Percentiles rank a stretch among this genome's conserved stretches.
phyloP scores from a whole-genome alignment of 2,797 vertebrate species.

The Microctenopoma stevenorrisi region DNA sequence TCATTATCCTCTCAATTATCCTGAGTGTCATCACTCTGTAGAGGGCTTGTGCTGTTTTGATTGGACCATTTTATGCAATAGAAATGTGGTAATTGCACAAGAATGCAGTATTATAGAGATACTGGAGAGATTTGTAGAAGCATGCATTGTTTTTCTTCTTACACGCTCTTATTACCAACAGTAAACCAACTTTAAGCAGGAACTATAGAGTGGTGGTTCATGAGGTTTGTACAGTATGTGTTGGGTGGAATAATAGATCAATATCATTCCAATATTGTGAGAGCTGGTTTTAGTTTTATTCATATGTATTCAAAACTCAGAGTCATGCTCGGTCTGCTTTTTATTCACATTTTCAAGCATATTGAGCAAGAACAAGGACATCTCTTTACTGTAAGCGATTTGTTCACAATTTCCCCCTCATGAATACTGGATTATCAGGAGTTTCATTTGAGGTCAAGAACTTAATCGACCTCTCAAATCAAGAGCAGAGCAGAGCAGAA shows the following conservation, averaged over 20 bases:
- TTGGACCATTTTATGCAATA: constrained; percentile 3
- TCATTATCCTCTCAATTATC: constrained; percentile 22
- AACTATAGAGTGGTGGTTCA: not conserved
- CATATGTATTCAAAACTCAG: constrained; percentile 18
- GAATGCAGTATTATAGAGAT: not conserved
- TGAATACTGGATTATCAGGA: constrained; percentile 9
- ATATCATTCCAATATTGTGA: constrained; percentile 29
- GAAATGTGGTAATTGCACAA: constrained; percentile 6
- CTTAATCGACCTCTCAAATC: constrained; percentile 32
- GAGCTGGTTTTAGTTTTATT: constrained; percentile 39
- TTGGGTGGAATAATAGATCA: constrained; percentile 14
- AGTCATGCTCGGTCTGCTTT: constrained; percentile 9
- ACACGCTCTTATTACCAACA: not conserved
- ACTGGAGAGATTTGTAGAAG: not conserved
- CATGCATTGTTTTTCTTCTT: not conserved
- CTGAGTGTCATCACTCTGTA: not conserved
- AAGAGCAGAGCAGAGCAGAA: constrained; percentile 36
- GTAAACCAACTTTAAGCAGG: not conserved
- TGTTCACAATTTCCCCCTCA: not conserved
- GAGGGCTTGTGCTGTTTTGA: constrained; percentile 7
- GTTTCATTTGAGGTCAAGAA: constrained; percentile 37
- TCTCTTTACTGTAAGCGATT: constrained; percentile 8
- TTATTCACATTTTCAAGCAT: constrained; percentile 41
- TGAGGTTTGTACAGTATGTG: not conserved
- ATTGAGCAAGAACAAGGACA: not conserved